phyloP scores from a whole-genome alignment of 2,113 vertebrate genomes.

The Lonchura striata region DNA sequence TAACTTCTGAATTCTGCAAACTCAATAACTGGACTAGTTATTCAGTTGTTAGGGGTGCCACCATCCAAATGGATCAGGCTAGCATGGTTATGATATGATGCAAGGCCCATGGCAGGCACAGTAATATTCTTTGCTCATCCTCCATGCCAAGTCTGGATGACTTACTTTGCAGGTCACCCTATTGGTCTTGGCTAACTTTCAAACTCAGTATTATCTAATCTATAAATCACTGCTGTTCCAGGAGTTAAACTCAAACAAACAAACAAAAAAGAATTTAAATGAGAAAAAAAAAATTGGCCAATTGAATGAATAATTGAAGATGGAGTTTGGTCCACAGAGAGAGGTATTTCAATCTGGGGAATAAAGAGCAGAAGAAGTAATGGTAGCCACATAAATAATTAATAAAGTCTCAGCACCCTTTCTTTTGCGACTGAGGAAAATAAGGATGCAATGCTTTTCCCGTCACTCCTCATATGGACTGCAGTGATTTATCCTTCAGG shows the following conservation, averaged over 20 bases:
- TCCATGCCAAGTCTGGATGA: background rate
- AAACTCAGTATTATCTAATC: background rate
- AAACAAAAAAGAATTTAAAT: background rate
- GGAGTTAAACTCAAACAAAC: background rate
- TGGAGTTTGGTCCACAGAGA: background rate
- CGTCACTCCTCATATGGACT: background rate
- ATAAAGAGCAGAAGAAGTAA: background rate
- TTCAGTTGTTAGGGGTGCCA: background rate
- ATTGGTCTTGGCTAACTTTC: background rate
- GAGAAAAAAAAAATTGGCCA: background rate
- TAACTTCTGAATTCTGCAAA: background rate
- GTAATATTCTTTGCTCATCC: background rate
- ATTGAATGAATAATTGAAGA: constrained; percentile 10
- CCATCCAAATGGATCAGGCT: background rate
- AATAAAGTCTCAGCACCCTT: background rate
- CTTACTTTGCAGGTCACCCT: background rate
- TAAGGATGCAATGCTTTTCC: background rate
- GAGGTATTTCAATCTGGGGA: background rate
- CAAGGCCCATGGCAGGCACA: background rate
- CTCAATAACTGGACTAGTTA: background rate
- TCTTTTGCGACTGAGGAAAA: background rate
- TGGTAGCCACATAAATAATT: constrained; percentile 12
- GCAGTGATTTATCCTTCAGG: background rate
- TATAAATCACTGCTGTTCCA: background rate
- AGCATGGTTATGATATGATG: background rate